These are phyloP conservation scores for Cataglyphis hispanica DNA, from an alignment of 1,140 invertebrate species.

Conservation along the genomic window DNA sequence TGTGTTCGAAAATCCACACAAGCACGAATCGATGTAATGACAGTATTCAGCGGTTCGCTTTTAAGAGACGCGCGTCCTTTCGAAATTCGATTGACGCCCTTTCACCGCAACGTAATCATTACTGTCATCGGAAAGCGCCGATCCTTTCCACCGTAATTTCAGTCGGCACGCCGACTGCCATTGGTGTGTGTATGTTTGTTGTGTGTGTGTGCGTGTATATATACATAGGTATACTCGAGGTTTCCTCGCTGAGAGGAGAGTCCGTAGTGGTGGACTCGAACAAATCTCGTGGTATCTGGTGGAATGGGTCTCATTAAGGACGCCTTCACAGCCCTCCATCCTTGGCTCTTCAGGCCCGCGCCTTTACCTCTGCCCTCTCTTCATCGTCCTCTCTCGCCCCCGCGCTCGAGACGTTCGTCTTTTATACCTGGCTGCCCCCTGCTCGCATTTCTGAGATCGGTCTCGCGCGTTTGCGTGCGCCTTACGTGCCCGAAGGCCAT, in stretches of 20 bases:
- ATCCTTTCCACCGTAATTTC: constrained; percentile 76
- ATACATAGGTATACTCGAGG: not conserved
- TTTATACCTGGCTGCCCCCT: constrained; percentile 76
- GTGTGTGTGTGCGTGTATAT: not conserved
- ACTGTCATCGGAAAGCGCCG: constrained; percentile 74
- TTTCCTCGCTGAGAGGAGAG: constrained; percentile 49
- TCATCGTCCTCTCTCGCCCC: constrained; percentile 27
- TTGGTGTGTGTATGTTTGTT: constrained; percentile 21
- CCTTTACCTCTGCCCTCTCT: constrained; percentile 10
- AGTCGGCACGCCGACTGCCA: constrained; percentile 58
- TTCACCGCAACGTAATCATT: constrained; percentile 73
- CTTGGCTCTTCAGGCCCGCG: constrained; percentile 72
- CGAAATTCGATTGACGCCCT: constrained; percentile 71
- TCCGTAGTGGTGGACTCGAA: constrained; percentile 65
- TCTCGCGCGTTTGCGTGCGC: constrained; percentile 62
- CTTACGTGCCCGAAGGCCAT: constrained; percentile 72
- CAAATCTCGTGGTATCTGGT: constrained; percentile 74
- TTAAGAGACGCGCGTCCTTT: constrained; percentile 42
- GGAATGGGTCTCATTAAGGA: constrained; percentile 82
- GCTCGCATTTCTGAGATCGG: constrained; percentile 68
- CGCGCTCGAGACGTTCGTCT: constrained; percentile 66
- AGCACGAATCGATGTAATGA: constrained; percentile 21
- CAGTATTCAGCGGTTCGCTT: constrained; percentile 25
- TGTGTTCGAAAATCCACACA: constrained; percentile 50
- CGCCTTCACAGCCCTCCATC: constrained; percentile 79